Percentiles rank a stretch among this genome's conserved stretches.
Evolutionary conservation across 1,140 invertebrate species (phyloP).

Genomic region (Cydia splendana): DNA sequence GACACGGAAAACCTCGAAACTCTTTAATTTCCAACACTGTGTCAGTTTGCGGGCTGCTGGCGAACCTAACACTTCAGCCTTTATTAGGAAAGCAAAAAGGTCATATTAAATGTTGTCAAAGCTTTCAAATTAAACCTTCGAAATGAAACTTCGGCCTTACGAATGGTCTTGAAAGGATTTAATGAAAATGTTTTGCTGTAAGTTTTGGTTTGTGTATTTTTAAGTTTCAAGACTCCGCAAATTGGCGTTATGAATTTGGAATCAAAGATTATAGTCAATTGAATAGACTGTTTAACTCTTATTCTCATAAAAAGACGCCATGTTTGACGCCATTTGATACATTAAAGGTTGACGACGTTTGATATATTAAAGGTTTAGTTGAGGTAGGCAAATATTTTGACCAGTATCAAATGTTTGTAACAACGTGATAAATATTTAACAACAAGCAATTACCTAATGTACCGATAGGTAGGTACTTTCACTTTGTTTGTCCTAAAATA

Average conservation of each 20-base stretch:
- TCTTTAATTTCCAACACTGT: slow-evolving; percentile 35
- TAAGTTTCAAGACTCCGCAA: slow-evolving; percentile 7
- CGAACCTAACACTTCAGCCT: slow-evolving; percentile 57
- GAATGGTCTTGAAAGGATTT: slow-evolving; percentile 28
- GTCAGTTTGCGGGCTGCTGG: slow-evolving; percentile 38
- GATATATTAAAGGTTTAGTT: too few species aligned
- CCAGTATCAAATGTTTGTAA: neutral
- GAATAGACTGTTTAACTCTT: too few species aligned
- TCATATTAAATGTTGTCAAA: slow-evolving; percentile 66
- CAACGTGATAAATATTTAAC: neutral
- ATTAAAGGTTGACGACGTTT: too few species aligned
- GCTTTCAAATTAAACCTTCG: slow-evolving; percentile 66
- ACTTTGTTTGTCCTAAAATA: slow-evolving; percentile 3
- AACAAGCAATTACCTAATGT: neutral
- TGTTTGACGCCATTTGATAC: too few species aligned
- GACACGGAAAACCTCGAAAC: slow-evolving; percentile 33
- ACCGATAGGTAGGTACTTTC: neutral
- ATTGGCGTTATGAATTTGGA: slow-evolving; percentile 5
- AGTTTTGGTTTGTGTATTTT: slow-evolving; percentile 28
- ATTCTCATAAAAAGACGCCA: too few species aligned
- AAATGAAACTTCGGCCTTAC: slow-evolving; percentile 59
- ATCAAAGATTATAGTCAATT: neutral
- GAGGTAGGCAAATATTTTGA: too few species aligned
- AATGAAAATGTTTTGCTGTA: slow-evolving; percentile 28
- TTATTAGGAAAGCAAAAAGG: slow-evolving; percentile 73